A percentile compares a stretch with the other conserved stretches of the same genome.
Evolutionary conservation across 2,888 invertebrate species (phyloP).

Genomic region (Oscheius sp.): DNA sequence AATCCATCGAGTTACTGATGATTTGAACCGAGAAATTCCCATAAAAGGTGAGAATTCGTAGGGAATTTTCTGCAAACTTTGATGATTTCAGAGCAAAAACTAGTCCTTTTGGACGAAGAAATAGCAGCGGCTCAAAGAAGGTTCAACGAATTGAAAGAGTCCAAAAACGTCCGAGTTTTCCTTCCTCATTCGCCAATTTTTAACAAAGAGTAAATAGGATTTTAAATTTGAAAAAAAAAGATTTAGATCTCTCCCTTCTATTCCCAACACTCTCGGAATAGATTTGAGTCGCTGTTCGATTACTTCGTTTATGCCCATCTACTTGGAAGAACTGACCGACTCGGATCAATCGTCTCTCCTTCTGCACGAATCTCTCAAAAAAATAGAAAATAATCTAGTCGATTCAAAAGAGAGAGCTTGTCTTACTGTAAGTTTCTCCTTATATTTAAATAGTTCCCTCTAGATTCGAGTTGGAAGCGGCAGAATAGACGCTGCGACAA

Average conservation of each 20-base stretch:
- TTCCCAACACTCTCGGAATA: not conserved
- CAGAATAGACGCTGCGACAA: not conserved
- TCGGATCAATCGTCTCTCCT: not conserved
- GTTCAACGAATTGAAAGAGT: constrained; percentile 40
- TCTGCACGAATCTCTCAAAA: constrained; percentile 4
- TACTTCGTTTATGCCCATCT: constrained; percentile 44
- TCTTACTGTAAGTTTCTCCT: constrained; percentile 29
- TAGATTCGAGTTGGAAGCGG: not conserved
- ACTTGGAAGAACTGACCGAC: constrained; percentile 9
- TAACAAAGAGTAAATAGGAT: constrained; percentile 13
- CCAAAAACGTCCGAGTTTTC: constrained; percentile 60
- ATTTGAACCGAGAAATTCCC: constrained; percentile 53
- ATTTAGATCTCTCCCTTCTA: not conserved
- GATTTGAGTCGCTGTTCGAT: constrained; percentile 45
- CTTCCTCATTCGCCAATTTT: constrained; percentile 56
- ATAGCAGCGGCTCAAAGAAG: constrained; percentile 54
- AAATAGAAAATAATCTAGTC: constrained; percentile 26
- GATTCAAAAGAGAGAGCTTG: constrained; percentile 32
- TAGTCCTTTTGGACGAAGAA: constrained; percentile 50
- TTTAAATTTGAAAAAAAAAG: not conserved
- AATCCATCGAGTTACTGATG: constrained; percentile 49
- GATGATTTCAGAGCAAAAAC: constrained; percentile 52
- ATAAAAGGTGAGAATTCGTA: constrained; percentile 50
- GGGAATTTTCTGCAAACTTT: not conserved
- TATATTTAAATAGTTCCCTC: not conserved